Conservation (phyloP, 2,113 vertebrate species). For the Triplophysa siluroides region DNA sequence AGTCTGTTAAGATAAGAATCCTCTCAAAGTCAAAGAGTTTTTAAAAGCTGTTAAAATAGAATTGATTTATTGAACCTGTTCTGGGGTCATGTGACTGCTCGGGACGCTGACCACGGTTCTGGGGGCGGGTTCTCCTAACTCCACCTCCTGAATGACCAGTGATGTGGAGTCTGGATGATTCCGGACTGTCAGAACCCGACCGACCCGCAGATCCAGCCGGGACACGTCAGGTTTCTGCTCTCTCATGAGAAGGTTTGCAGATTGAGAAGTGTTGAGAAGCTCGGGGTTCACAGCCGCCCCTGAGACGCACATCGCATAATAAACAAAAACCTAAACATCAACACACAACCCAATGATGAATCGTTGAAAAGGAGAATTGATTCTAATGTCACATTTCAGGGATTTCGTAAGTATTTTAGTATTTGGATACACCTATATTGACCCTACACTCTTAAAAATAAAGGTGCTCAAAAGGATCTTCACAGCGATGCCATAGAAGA, state of each 20-base stretch:
- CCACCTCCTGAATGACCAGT: constrained; percentile 85
- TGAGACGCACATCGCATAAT: neutral
- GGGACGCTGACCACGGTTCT: constrained; percentile 88
- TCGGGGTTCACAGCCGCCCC: neutral
- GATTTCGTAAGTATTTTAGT: no score
- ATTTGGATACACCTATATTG: no score
- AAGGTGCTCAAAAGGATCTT: no score
- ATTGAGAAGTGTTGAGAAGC: constrained; percentile 40
- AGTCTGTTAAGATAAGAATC: no score
- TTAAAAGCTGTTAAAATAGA: no score
- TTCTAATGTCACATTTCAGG: no score
- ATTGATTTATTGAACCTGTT: constrained; percentile 76
- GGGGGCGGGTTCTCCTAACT: constrained; percentile 82
- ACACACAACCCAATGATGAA: no score
- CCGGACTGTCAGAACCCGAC: constrained; percentile 76
- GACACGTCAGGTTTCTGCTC: constrained; percentile 82
- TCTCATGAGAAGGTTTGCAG: constrained; percentile 45
- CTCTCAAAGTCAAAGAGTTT: no score
- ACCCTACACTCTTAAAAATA: no score
- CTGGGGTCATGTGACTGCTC: constrained; percentile 76
- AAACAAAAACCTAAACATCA: no score
- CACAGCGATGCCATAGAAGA: no score
- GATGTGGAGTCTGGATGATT: constrained; percentile 84
- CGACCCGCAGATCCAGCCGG: constrained; percentile 87
- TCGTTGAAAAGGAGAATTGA: no score